Percentiles rank a stretch among this genome's conserved stretches.
Conservation (phyloP, 2,888 invertebrate genomes). For the Apodemia mormo region DNA sequence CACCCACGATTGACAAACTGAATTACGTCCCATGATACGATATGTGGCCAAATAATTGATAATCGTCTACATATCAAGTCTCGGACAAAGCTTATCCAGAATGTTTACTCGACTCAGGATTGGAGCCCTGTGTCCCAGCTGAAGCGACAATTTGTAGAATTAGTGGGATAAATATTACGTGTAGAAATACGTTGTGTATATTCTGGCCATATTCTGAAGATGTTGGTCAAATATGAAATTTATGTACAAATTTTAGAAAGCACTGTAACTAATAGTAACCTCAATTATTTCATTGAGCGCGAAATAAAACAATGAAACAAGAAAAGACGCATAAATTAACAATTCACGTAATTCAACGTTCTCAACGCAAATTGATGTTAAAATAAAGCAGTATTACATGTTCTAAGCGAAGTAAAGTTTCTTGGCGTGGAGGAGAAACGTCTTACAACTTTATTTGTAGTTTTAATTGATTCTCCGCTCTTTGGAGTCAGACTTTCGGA, state of each 20-base stretch:
- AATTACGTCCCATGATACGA: no score
- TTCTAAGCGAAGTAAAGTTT: conserved; percentile 48
- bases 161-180: no score
- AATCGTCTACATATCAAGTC: no score
- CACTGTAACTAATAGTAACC: background rate
- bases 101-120: no score
- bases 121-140: no score
- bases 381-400: conserved; percentile 23
- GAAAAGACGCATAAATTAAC: conserved; percentile 17
- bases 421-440: conserved; percentile 49
- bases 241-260: background rate
- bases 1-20: no score
- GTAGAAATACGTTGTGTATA: no score
- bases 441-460: conserved; percentile 66
- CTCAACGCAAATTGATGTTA: conserved; percentile 15
- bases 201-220: no score
- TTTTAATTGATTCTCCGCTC: conserved; percentile 64
- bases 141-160: no score
- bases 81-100: no score
- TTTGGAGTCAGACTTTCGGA: conserved; percentile 50
- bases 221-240: background rate
- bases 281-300: background rate
- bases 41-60: no score
- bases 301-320: background rate
- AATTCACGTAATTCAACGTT: conserved; percentile 18